These are phyloP conservation scores for Amphibalanus amphitrite DNA, from an alignment of 1,140 invertebrate genomes.

Conservation along the genomic window DNA sequence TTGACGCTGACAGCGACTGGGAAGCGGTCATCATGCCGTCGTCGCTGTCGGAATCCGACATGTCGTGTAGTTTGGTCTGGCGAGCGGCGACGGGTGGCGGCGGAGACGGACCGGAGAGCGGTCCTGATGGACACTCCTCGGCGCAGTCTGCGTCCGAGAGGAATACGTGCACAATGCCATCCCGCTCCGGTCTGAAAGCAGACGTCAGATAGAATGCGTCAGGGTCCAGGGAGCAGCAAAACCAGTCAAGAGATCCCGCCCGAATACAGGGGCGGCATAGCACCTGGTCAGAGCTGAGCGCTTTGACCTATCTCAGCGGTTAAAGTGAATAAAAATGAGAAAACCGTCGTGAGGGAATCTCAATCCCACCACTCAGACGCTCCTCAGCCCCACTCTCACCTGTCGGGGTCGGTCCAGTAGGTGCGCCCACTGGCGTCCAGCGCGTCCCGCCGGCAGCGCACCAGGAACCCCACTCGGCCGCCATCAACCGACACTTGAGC, in stretches of 20 bases:
- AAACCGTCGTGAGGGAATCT: too few relatives aligned
- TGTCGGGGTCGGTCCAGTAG: slow-evolving; percentile 29
- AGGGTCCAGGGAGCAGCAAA: too few relatives aligned
- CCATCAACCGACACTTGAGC: neutral
- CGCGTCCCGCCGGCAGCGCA: slow-evolving; percentile 20
- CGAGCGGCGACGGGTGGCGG: too few relatives aligned
- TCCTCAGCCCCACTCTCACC: slow-evolving; percentile 14
- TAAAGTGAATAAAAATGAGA: too few relatives aligned
- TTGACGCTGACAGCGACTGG: too few relatives aligned
- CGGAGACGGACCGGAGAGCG: too few relatives aligned
- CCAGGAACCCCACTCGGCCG: slow-evolving; percentile 22
- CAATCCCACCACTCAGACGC: too few relatives aligned
- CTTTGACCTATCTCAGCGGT: too few relatives aligned
- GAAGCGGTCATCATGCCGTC: neutral
- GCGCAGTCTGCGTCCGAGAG: neutral
- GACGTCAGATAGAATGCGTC: too few relatives aligned
- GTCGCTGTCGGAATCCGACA: neutral
- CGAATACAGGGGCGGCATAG: too few relatives aligned
- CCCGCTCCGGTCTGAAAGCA: neutral
- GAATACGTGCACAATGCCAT: neutral
- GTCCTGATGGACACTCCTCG: neutral
- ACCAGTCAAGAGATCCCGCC: too few relatives aligned
- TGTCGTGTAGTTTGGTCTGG: neutral
- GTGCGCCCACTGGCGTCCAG: slow-evolving; percentile 18
- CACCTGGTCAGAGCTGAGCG: too few relatives aligned